Base-by-base conservation (phyloP, 92 coral and sea anemone genomes). In the Epizoanthus rinbou region DNA sequence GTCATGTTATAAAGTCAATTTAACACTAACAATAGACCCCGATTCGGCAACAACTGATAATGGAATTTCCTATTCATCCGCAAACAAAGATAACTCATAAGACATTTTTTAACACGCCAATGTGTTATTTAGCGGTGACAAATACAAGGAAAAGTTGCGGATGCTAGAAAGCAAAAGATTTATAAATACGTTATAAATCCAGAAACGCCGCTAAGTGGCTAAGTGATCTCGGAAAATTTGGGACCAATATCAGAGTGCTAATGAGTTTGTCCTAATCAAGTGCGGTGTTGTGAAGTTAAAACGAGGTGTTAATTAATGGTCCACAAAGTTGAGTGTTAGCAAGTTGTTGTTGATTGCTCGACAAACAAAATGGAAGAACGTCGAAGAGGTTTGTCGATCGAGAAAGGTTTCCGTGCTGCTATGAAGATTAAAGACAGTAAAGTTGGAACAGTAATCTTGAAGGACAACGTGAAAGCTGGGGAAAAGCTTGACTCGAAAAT, bases 381-480 rank as follows among this genome's bases (percentile, higher is more conserved):
- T 9, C 69, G 58, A 6, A 52, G 59, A 62, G 39, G 70, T 37
- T 9, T 17, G n/a, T 22, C 69, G 25, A 56, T 62, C 14, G 71
- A 78, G 37, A 78, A 78, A 78, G 82, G 71, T 5, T 21, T 63
- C 28, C 82, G 71, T 13, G 82, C 71, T 78, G 82, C 82, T 62
- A 63, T 78, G 82, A 78, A 39, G 64, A 60, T 78, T 3, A 78
- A 62, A 62, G 66, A 59, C 82, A 78, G 82, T 21, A 78, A 43
- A 78, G 18, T 63, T 47, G 82, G 82, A 3, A 65, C 52, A 11
- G 82, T 78, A 5, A 78, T 78, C 41, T 78, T 78, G 71, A 78
- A 78, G 82, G 82, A 78, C 28, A 78, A 78, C 23, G 71, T 78
- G 31, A 78, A 78, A 41, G 65, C 33, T 41, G 47, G 47, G 10